These are phyloP conservation scores for Reinhardtius hippoglossoides DNA, from an alignment of 2,113 vertebrate genomes.

Conservation along the genomic window DNA sequence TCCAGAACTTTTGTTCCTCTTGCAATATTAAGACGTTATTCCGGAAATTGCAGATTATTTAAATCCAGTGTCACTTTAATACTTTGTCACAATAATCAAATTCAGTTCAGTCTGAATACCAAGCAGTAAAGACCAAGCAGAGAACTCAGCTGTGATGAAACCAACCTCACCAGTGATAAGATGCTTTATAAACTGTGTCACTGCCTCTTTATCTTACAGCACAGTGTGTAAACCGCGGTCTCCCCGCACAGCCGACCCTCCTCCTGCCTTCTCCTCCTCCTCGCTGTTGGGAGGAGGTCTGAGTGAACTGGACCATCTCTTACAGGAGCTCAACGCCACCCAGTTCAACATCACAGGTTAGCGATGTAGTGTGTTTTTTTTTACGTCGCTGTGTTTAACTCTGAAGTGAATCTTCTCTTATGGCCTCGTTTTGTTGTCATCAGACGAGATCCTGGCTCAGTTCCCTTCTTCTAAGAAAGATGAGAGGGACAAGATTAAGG, in stretches of 20 bases:
- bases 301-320: conserved; percentile 90
- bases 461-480: conserved; percentile 88
- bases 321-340: conserved; percentile 94
- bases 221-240: conserved; percentile 90
- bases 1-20: no score
- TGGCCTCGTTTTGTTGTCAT: conserved; percentile 44
- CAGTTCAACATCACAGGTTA: conserved; percentile 94
- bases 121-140: no score
- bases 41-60: no score
- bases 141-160: not conserved
- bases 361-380: not conserved
- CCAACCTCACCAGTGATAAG: not conserved
- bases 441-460: conserved; percentile 95
- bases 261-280: conserved; percentile 84
- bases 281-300: conserved; percentile 89
- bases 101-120: no score
- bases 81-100: no score
- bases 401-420: not conserved
- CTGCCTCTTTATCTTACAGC: conserved; percentile 66
- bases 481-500: conserved; percentile 80
- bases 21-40: no score
- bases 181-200: not conserved
- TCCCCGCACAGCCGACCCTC: conserved; percentile 78
- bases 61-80: no score
- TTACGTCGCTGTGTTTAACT: not conserved